Evolutionary conservation across 1,140 invertebrate species (phyloP).

Genomic region (Tribolium castaneum): DNA sequence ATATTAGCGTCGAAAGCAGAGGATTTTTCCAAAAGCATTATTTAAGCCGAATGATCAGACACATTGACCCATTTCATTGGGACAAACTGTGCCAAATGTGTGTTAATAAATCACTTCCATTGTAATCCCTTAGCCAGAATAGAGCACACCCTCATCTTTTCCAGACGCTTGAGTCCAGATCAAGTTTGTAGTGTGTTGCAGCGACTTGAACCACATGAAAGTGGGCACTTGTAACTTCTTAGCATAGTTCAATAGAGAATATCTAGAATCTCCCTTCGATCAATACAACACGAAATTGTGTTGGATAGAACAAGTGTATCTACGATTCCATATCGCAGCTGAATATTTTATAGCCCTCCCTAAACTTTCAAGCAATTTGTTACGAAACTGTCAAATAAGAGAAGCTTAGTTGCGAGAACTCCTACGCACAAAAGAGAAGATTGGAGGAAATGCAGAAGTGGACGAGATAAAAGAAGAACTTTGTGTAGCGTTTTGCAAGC

Average conservation of each 20-base stretch:
- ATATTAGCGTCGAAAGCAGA: background rate
- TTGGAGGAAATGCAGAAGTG: background rate
- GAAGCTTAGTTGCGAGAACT: background rate
- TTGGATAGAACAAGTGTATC: constrained; percentile 15
- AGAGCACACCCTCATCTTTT: constrained; percentile 16
- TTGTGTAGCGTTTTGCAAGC: background rate
- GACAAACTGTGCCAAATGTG: background rate
- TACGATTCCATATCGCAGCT: constrained; percentile 21
- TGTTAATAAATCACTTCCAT: background rate
- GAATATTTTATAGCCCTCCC: constrained; percentile 19
- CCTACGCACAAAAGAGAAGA: constrained; percentile 7
- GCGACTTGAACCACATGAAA: constrained; percentile 1
- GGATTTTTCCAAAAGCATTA: background rate
- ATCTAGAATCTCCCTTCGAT: constrained; percentile 5
- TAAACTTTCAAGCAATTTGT: constrained; percentile 11
- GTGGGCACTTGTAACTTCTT: constrained; percentile 8
- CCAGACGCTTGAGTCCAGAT: constrained; percentile 5
- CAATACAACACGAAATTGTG: constrained; percentile 21
- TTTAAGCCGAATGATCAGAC: background rate
- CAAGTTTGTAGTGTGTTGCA: constrained; percentile 3
- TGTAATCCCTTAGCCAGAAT: background rate
- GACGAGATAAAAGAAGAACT: background rate
- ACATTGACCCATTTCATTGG: background rate
- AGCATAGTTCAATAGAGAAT: constrained; percentile 2
- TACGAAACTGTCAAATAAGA: constrained; percentile 30